Percentiles rank a stretch among this genome's conserved stretches.
These are phyloP conservation scores for Acleris emargana DNA, from an alignment of 2,888 invertebrate genomes.

Conservation along the genomic window DNA sequence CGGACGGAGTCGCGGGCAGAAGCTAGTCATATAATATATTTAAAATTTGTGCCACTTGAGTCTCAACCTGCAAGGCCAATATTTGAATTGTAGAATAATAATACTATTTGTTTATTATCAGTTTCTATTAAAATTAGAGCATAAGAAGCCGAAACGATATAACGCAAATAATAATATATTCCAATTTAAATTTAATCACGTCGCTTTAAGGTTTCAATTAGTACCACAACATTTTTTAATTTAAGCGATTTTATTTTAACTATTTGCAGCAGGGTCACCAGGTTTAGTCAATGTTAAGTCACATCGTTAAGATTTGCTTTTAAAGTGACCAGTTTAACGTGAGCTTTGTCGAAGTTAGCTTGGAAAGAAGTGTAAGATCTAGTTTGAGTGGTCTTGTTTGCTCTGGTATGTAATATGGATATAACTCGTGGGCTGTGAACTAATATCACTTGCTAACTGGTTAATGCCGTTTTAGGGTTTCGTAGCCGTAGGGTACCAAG, in stretches of 20 bases:
- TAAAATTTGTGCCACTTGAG: not conserved
- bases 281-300: conserved; percentile 7
- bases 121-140: conserved; percentile 7
- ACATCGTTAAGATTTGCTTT: not conserved
- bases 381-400: not conserved
- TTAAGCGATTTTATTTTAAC: not conserved
- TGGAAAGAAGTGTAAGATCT: not conserved
- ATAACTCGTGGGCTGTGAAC: too few relatives aligned
- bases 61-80: conserved; percentile 9
- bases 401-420: not conserved
- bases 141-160: not conserved
- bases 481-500: too few relatives aligned
- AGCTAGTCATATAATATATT: conserved; percentile 7
- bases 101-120: conserved; percentile 12
- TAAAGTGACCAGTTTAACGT: not conserved
- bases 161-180: not conserved
- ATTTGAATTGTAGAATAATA: conserved; percentile 23
- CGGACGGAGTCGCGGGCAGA: too few relatives aligned
- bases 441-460: too few relatives aligned
- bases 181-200: too few relatives aligned
- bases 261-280: conserved; percentile 13
- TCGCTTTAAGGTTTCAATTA: too few relatives aligned
- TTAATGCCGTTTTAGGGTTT: too few relatives aligned
- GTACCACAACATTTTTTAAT: too few relatives aligned
- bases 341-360: not conserved